Percentiles rank a stretch among this genome's conserved stretches.
Conservation (phyloP, 2,888 invertebrate genomes). For the Lymantria dispar region DNA sequence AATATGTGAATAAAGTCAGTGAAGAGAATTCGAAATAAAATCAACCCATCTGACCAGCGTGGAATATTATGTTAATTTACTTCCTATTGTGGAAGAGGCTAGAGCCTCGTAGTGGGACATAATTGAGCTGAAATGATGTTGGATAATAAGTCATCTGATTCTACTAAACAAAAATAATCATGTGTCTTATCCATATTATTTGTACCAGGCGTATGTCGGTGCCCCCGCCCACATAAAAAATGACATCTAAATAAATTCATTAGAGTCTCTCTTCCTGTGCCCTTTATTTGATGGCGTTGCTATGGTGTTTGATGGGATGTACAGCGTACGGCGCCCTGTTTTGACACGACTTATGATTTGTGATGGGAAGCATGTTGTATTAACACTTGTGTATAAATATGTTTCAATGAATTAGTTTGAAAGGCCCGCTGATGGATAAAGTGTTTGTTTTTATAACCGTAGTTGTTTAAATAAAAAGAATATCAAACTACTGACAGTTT, state of each 20-base stretch:
- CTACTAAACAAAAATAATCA: not conserved
- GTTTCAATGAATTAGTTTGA: not conserved
- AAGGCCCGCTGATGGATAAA: slow-evolving; percentile 1
- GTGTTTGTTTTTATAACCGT: not conserved
- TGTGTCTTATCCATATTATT: slow-evolving; percentile 53
- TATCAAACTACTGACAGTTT: not conserved
- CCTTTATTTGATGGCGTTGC: slow-evolving; percentile 61
- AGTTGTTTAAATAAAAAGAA: not conserved
- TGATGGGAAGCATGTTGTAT: slow-evolving; percentile 70
- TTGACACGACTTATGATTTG: slow-evolving; percentile 73
- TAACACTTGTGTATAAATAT: slow-evolving; percentile 39
- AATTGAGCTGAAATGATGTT: no score
- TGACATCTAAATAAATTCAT: slow-evolving; percentile 83
- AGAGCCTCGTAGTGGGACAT: no score
- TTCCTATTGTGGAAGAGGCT: no score
- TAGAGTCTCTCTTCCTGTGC: slow-evolving; percentile 75
- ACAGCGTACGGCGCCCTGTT: slow-evolving; percentile 67
- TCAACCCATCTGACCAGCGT: no score
- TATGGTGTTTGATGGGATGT: slow-evolving; percentile 31
- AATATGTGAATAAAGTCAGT: no score
- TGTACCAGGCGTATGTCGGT: slow-evolving; percentile 61
- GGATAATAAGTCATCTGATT: not conserved
- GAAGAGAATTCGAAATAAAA: no score
- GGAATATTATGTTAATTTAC: no score
- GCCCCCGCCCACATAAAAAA: slow-evolving; percentile 83